Conservation (phyloP, 2,888 invertebrate species). For the Eupithecia pulchellata region DNA sequence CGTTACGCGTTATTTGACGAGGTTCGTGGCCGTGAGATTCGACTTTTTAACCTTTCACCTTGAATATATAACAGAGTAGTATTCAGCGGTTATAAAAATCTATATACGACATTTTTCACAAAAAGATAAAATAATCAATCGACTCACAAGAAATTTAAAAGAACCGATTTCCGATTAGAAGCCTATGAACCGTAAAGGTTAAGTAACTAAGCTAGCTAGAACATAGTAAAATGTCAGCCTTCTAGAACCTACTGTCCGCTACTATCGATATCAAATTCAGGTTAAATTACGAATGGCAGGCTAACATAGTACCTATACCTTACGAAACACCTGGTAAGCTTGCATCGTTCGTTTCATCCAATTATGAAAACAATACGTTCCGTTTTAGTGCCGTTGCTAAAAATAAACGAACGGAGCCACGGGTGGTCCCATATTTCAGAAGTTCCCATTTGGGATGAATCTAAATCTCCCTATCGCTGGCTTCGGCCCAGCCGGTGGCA, state of each 20-base stretch:
- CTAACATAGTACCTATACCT: not conserved
- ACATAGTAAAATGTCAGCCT: too few relatives aligned
- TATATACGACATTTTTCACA: too few relatives aligned
- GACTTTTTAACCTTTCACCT: too few relatives aligned
- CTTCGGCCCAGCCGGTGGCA: slow-evolving; percentile 58
- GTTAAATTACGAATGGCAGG: not conserved
- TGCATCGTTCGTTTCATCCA: slow-evolving; percentile 8
- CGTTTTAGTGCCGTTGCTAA: slow-evolving; percentile 50
- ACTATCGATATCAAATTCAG: not conserved
- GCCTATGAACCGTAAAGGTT: not conserved
- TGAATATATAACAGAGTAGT: too few relatives aligned
- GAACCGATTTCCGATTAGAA: not conserved
- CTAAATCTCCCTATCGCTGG: slow-evolving; percentile 72
- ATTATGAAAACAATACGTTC: slow-evolving; percentile 39
- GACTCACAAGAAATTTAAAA: too few relatives aligned
- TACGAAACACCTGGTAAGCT: not conserved
- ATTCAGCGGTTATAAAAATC: too few relatives aligned
- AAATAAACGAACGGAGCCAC: slow-evolving; percentile 63
- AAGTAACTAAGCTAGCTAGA: too few relatives aligned
- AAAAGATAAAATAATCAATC: too few relatives aligned
- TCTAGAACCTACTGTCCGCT: not conserved
- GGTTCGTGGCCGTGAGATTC: too few relatives aligned
- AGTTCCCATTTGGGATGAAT: slow-evolving; percentile 62
- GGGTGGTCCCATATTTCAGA: slow-evolving; percentile 65
- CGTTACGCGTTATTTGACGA: too few relatives aligned